These are phyloP conservation scores for Petrophora chlorosata DNA, from an alignment of 2,888 invertebrate species.

Conservation along the genomic window DNA sequence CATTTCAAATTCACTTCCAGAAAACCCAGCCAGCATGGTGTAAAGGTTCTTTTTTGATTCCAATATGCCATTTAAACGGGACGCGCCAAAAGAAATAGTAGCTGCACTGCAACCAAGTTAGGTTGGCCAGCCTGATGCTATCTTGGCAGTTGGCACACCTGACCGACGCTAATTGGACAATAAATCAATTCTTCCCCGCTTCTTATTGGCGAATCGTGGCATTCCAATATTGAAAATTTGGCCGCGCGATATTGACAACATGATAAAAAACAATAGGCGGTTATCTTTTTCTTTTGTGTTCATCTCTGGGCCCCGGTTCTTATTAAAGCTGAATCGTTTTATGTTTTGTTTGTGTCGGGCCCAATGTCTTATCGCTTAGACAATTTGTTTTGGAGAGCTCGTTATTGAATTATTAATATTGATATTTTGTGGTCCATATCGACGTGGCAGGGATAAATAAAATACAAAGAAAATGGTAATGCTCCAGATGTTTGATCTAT, in stretches of 20 bases:
- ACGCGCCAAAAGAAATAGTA: slow-evolving; percentile 80
- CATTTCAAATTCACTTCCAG: slow-evolving; percentile 79
- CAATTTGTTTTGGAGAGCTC: slow-evolving; percentile 80
- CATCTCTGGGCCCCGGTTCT: slow-evolving; percentile 79
- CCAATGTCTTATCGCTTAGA: slow-evolving; percentile 77
- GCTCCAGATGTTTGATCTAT: slow-evolving; percentile 35
- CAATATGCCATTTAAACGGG: slow-evolving; percentile 81
- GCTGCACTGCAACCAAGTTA: slow-evolving; percentile 73
- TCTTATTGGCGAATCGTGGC: slow-evolving; percentile 83
- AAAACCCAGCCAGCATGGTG: slow-evolving; percentile 74
- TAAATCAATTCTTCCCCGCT: slow-evolving; percentile 83
- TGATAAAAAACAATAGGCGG: slow-evolving; percentile 82
- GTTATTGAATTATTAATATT: slow-evolving; percentile 80
- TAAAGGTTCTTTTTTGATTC: slow-evolving; percentile 81
- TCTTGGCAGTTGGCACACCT: slow-evolving; percentile 84
- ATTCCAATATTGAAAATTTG: slow-evolving; percentile 84
- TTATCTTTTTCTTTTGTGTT: slow-evolving; percentile 83
- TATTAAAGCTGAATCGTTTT: slow-evolving; percentile 76
- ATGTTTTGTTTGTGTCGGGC: slow-evolving; percentile 73
- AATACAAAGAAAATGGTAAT: slow-evolving; percentile 27
- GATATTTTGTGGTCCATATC: slow-evolving; percentile 54
- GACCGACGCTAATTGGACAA: slow-evolving; percentile 85
- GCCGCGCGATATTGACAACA: slow-evolving; percentile 83
- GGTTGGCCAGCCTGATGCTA: slow-evolving; percentile 82
- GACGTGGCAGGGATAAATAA: slow-evolving; percentile 45